Conservation (phyloP, 2,797 vertebrate genomes). For the Arnoldichthys spilopterus region DNA sequence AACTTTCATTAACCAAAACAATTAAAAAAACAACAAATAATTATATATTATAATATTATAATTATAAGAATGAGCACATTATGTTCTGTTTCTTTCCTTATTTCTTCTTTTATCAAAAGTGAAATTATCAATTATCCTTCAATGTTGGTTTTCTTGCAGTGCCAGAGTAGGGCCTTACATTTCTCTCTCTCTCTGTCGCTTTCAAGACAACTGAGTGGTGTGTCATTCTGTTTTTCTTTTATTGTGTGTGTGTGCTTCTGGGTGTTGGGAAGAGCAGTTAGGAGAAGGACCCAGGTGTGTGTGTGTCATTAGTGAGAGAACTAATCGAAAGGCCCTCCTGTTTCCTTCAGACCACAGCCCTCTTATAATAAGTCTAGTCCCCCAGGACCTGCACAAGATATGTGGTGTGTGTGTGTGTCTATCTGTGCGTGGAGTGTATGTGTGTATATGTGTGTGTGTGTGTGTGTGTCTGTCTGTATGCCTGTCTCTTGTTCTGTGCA, state of each 20-base stretch:
- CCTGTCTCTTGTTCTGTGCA: neutral
- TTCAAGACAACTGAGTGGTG: neutral
- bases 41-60: no score
- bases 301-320: slow-evolving; percentile 66
- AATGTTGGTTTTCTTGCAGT: no score
- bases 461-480: neutral
- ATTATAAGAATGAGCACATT: no score
- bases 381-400: slow-evolving; percentile 29
- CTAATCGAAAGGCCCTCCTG: slow-evolving; percentile 47
- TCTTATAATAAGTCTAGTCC: slow-evolving; percentile 33
- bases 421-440: no score
- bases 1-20: neutral
- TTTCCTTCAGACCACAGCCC: slow-evolving; percentile 36
- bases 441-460: slow-evolving; percentile 15
- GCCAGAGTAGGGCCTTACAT: no score
- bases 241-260: slow-evolving; percentile 12
- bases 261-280: slow-evolving; percentile 37
- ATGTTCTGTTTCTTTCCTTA: no score
- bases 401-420: slow-evolving; percentile 1
- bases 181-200: neutral
- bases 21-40: neutral
- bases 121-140: no score
- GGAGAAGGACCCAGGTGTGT: slow-evolving; percentile 76
- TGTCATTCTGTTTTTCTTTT: neutral
- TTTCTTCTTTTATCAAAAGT: no score